Percentiles rank a stretch among this genome's conserved stretches.
phyloP scores from a whole-genome alignment of 2,113 vertebrate species.

The Mustelus asterias region DNA sequence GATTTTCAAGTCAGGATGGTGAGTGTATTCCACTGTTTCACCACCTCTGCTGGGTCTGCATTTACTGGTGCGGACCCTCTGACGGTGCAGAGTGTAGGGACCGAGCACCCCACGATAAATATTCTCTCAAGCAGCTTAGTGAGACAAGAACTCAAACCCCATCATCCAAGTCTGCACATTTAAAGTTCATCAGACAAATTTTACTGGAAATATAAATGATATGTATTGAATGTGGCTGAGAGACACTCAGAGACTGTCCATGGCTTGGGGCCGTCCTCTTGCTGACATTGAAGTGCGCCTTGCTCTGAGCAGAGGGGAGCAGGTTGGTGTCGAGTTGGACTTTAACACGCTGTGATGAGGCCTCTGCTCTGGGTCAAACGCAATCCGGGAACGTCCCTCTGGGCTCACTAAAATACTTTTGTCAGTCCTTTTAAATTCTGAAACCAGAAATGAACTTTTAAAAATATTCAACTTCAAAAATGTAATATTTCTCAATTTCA shows the following conservation, averaged over 20 bases:
- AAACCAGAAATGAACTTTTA: slow-evolving; percentile 7
- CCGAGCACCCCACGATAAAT: no score
- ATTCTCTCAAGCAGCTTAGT: background rate
- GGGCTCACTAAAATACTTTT: slow-evolving; percentile 82
- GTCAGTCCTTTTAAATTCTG: slow-evolving; percentile 88
- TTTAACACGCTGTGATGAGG: slow-evolving; percentile 81
- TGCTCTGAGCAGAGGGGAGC: slow-evolving; percentile 41
- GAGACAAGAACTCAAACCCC: background rate
- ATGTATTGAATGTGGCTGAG: background rate
- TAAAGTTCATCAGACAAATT: background rate
- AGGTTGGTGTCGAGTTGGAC: slow-evolving; percentile 48
- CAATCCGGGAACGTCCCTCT: slow-evolving; percentile 69
- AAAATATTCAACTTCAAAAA: slow-evolving; percentile 24
- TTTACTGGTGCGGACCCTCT: background rate
- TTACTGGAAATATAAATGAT: background rate
- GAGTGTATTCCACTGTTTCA: no score
- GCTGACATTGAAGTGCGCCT: slow-evolving; percentile 38
- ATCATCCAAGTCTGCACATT: background rate
- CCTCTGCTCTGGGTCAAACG: slow-evolving; percentile 83
- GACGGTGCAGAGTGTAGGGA: background rate
- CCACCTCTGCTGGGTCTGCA: no score
- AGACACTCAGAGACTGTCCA: slow-evolving; percentile 55
- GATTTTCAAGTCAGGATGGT: no score
- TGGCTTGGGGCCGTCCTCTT: slow-evolving; percentile 51
- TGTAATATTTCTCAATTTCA: background rate